phyloP scores from a whole-genome alignment of 1,140 invertebrate species.

The Oncopodura yosiiana region DNA sequence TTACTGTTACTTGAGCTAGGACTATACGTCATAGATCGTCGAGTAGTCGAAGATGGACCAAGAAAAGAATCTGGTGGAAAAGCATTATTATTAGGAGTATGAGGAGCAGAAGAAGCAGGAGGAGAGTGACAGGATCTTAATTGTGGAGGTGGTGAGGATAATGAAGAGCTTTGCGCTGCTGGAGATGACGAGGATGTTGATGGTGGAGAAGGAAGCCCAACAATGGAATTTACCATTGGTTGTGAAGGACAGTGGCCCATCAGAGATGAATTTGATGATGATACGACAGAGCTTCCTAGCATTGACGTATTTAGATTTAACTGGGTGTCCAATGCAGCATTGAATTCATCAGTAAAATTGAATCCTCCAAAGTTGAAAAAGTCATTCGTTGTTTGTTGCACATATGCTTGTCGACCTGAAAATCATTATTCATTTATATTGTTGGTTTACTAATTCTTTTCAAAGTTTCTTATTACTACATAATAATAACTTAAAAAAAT shows the following conservation, averaged over 20 bases:
- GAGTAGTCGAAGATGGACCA: conserved; percentile 48
- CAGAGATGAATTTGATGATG: conserved; percentile 18
- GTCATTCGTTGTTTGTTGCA: conserved; percentile 31
- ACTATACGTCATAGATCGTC: conserved; percentile 53
- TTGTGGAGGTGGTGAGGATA: conserved; percentile 26
- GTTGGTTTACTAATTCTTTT: background rate
- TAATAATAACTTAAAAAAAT: background rate
- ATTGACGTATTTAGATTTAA: conserved; percentile 29
- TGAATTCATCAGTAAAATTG: conserved; percentile 35
- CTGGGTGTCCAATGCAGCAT: conserved; percentile 33
- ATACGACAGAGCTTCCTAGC: conserved; percentile 17
- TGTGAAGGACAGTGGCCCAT: conserved; percentile 24
- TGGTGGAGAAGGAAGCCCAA: conserved; percentile 40
- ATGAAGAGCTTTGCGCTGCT: conserved; percentile 19
- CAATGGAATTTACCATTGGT: conserved; percentile 35
- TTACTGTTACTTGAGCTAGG: conserved; percentile 45
- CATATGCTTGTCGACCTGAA: conserved; percentile 30
- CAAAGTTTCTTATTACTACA: too few relatives aligned
- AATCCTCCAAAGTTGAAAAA: conserved; percentile 34
- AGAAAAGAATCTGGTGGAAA: conserved; percentile 35
- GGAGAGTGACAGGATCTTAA: conserved; percentile 25
- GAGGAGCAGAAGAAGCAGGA: conserved; percentile 20
- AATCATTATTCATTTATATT: too few relatives aligned
- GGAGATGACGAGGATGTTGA: conserved; percentile 21
- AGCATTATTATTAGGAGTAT: conserved; percentile 7